Conservation (phyloP, 2,797 vertebrate genomes). For the Microctenopoma steveboyesi region DNA sequence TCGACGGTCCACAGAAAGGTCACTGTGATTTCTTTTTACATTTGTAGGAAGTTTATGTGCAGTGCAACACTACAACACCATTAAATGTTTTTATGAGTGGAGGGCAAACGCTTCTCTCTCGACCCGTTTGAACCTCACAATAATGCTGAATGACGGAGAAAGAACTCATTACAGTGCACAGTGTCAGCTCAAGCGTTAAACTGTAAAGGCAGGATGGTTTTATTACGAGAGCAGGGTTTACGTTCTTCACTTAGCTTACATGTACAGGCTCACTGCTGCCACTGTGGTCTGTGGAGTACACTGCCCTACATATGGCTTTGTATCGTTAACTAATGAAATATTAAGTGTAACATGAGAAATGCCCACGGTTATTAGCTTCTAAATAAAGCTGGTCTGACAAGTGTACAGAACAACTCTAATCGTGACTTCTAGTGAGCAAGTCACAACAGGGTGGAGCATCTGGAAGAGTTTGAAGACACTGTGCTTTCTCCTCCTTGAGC, state of each 20-base stretch:
- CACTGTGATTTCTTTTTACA: no score
- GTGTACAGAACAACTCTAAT: no score
- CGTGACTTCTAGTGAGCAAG: constrained; percentile 35
- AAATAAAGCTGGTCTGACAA: no score
- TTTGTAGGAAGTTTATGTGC: neutral
- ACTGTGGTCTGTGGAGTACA: no score
- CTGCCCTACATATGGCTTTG: neutral
- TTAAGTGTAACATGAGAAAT: neutral
- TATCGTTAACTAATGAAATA: constrained; percentile 11
- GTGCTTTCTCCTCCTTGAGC: no score
- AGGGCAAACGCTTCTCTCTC: neutral
- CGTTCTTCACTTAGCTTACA: neutral
- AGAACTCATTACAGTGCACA: neutral
- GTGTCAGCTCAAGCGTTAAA: neutral
- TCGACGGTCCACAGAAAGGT: neutral
- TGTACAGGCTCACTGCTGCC: neutral
- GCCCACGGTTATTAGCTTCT: no score
- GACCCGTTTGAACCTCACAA: neutral
- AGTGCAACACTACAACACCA: neutral
- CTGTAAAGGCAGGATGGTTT: neutral
- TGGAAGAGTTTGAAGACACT: constrained; percentile 39
- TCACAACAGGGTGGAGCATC: constrained; percentile 49
- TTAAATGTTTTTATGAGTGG: neutral
- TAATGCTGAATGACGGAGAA: neutral
- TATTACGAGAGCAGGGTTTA: neutral